Percentiles rank a stretch among this genome's conserved stretches.
These are phyloP conservation scores for Eleginops maclovinus DNA, from an alignment of 2,113 vertebrate species.

Conservation along the genomic window DNA sequence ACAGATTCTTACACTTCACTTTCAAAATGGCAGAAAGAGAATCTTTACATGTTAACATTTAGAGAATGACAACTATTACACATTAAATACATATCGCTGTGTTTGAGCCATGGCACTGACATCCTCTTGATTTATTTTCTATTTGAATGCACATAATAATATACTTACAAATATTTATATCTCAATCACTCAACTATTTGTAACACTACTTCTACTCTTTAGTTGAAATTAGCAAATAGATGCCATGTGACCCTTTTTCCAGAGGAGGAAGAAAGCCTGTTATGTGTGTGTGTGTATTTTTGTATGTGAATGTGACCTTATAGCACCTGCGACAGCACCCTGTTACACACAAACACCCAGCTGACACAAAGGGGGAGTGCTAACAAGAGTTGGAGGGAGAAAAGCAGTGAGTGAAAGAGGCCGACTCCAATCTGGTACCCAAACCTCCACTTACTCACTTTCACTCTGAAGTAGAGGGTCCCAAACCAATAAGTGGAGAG, in stretches of 20 bases:
- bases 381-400: neutral
- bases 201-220: neutral
- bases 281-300: neutral
- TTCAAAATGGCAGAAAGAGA: no score
- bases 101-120: no score
- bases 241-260: constrained; percentile 25
- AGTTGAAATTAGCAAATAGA: neutral
- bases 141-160: no score
- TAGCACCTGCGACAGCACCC: neutral
- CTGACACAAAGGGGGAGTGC: neutral
- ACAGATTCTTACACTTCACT: no score
- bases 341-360: neutral
- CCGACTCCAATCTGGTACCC: no score
- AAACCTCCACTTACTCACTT: no score
- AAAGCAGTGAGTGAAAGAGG: neutral
- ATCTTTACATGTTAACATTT: no score
- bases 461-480: no score
- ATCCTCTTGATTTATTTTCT: no score
- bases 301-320: neutral
- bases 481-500: no score
- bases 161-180: neutral
- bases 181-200: neutral
- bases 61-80: no score
- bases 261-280: neutral
- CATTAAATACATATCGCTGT: no score